phyloP scores from a whole-genome alignment of 2,113 vertebrate genomes.

The Ochotona princeps region DNA sequence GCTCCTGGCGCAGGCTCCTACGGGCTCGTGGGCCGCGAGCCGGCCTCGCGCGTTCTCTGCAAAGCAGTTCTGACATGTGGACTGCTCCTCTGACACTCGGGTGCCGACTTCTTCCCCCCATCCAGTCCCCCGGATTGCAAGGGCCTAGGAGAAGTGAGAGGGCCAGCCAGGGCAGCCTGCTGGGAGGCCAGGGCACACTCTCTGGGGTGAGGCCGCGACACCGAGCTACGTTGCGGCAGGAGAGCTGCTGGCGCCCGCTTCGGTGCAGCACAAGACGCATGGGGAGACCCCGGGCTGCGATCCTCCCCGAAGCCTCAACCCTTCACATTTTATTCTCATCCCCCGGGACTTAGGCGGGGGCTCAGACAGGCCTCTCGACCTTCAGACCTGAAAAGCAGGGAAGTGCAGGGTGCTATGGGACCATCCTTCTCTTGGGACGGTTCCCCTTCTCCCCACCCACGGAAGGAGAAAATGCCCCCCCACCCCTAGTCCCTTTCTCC shows the following conservation, averaged over 20 bases:
- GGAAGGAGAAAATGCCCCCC: background rate
- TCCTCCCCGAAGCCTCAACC: background rate
- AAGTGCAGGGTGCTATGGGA: background rate
- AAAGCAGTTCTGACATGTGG: background rate
- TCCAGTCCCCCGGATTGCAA: background rate
- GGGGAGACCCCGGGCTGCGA: background rate
- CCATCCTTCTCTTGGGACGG: background rate
- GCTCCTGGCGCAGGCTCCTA: background rate
- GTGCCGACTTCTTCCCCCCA: background rate
- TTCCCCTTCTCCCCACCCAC: background rate
- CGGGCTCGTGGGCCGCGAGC: background rate
- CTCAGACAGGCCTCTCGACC: rapidly evolving
- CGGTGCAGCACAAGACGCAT: background rate
- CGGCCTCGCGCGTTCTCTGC: rapidly evolving
- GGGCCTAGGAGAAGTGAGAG: background rate
- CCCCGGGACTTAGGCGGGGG: background rate
- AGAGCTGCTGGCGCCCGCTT: background rate
- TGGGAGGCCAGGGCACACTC: too few species aligned
- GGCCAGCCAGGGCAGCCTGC: background rate
- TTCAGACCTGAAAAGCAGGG: background rate
- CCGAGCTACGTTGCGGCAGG: background rate
- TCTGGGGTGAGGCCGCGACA: background rate
- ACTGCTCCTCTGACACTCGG: too few species aligned
- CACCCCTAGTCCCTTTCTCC: background rate
- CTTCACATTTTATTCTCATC: background rate